Conservation (phyloP, 2,797 vertebrate species). For the Crocodylus rhombifer region DNA sequence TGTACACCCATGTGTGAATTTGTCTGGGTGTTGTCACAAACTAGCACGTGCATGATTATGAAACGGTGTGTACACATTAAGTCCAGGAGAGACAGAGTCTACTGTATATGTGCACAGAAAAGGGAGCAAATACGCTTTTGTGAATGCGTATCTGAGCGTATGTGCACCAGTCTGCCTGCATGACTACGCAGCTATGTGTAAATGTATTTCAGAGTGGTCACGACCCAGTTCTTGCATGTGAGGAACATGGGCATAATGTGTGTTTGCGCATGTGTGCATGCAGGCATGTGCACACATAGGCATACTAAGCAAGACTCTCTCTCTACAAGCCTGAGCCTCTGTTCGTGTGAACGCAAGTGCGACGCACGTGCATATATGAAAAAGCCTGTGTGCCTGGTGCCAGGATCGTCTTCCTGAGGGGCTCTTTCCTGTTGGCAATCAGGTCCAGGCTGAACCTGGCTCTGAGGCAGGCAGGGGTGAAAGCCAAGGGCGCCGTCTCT, state of each 20-base stretch:
- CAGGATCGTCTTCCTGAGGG: not conserved
- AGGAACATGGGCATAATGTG: no score
- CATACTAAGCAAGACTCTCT: no score
- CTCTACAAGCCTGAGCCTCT: not conserved
- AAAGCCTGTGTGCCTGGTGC: accelerated
- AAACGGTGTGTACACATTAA: no score
- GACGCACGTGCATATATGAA: not conserved
- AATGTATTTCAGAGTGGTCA: not conserved
- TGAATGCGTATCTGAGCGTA: not conserved
- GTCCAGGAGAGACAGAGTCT: no score
- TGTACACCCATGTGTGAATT: not conserved
- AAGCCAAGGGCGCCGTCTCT: slow-evolving; percentile 4
- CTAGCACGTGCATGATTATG: no score
- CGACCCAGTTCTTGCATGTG: accelerated
- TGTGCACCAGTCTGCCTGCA: not conserved
- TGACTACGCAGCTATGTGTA: not conserved
- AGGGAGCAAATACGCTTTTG: no score
- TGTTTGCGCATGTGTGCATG: no score
- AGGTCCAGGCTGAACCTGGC: not conserved
- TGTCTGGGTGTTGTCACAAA: no score
- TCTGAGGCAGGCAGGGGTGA: not conserved
- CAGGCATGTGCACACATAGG: no score
- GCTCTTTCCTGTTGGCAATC: accelerated
- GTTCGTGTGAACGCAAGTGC: not conserved
- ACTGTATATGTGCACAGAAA: no score